A percentile compares a stretch with the other conserved stretches of the same genome.
phyloP scores from a whole-genome alignment of 2,797 vertebrate species.

The Sebastes minor region DNA sequence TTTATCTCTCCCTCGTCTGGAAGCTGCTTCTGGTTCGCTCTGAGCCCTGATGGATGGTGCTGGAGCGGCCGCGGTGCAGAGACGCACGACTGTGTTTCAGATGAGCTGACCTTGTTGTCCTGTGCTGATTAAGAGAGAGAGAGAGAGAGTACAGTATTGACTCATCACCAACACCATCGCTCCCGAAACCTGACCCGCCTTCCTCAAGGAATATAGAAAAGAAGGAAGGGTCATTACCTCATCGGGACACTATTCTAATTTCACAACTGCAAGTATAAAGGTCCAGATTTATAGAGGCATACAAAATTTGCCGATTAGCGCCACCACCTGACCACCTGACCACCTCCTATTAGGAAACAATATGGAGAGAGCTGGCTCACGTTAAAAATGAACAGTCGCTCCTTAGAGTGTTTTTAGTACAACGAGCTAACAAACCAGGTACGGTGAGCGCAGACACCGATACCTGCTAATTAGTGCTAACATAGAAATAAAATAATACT shows the following conservation, averaged over 20 bases:
- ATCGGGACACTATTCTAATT: neutral
- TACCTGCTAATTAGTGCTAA: no score
- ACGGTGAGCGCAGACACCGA: no score
- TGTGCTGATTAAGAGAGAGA: slow-evolving; percentile 43
- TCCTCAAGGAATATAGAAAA: neutral
- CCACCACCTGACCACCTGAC: neutral
- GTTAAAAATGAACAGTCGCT: neutral
- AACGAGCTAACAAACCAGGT: no score
- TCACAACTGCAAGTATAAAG: neutral
- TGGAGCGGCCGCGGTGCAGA: neutral
- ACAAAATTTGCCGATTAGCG: neutral
- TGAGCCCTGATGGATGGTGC: slow-evolving; percentile 17
- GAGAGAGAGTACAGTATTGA: slow-evolving; percentile 31
- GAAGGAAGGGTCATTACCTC: neutral
- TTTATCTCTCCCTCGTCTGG: slow-evolving; percentile 10
- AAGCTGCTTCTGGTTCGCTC: neutral
- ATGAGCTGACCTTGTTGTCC: slow-evolving; percentile 45
- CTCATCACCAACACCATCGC: slow-evolving; percentile 8
- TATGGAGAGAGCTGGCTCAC: neutral
- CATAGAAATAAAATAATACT: no score
- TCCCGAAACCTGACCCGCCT: slow-evolving; percentile 3
- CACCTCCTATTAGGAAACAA: neutral
- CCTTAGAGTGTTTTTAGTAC: no score
- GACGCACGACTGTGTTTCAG: neutral
- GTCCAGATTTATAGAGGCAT: neutral